Conservation (phyloP, 2,113 vertebrate genomes). For the Holacanthus passer region DNA sequence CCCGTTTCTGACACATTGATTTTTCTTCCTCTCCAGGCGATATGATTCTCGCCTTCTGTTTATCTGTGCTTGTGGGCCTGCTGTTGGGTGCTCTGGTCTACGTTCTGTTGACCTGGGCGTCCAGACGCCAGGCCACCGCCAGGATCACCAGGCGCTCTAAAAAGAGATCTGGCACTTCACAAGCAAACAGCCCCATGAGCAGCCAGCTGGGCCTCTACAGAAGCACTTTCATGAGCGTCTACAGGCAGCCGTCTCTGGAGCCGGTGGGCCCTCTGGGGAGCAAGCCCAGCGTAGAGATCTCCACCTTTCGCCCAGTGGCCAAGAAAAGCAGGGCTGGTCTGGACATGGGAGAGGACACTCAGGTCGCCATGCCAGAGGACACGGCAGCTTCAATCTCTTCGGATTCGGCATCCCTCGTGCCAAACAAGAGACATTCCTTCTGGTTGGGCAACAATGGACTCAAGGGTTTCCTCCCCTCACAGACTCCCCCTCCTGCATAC, state of each 20-base stretch:
- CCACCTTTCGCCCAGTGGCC: slow-evolving; percentile 91
- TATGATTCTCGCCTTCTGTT: slow-evolving; percentile 91
- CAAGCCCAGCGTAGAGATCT: slow-evolving; percentile 89
- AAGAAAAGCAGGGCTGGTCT: slow-evolving; percentile 85
- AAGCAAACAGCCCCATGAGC: slow-evolving; percentile 62
- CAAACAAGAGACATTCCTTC: slow-evolving; percentile 87
- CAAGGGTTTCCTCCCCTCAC: slow-evolving; percentile 87
- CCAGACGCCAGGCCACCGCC: slow-evolving; percentile 90
- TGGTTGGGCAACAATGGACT: slow-evolving; percentile 90
- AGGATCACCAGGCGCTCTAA: slow-evolving; percentile 89
- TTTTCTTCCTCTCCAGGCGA: slow-evolving; percentile 83
- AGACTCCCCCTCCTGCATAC: slow-evolving; percentile 91
- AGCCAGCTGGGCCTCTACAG: slow-evolving; percentile 89
- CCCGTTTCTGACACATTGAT: slow-evolving; percentile 32
- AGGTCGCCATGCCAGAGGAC: slow-evolving; percentile 84
- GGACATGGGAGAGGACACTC: slow-evolving; percentile 87
- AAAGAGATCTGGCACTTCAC: slow-evolving; percentile 73
- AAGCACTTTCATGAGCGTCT: slow-evolving; percentile 91
- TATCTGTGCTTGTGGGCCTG: slow-evolving; percentile 92
- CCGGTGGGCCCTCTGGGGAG: slow-evolving; percentile 90
- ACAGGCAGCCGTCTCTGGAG: slow-evolving; percentile 92
- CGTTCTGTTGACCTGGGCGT: slow-evolving; percentile 89
- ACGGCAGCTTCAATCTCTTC: slow-evolving; percentile 71
- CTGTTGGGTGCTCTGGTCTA: slow-evolving; percentile 92
- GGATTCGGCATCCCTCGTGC: slow-evolving; percentile 74